Evolutionary conservation across 1,140 invertebrate genomes (phyloP).

Genomic region (Leguminivora glycinivorella): DNA sequence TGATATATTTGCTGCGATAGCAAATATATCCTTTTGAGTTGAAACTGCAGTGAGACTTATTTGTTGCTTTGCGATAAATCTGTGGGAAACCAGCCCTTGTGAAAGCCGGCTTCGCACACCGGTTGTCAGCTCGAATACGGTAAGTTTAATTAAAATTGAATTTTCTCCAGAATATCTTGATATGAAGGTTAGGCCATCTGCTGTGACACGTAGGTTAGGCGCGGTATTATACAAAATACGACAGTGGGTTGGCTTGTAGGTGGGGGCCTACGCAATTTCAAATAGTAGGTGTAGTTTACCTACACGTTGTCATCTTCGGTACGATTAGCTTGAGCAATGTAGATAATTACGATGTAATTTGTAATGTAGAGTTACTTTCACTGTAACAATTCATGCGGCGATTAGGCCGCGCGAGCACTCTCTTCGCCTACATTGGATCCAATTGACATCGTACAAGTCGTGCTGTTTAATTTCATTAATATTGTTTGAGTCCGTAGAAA

Average conservation of each 20-base stretch:
- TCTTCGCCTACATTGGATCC: background rate
- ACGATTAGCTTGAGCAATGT: conserved; percentile 43
- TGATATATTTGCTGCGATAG: background rate
- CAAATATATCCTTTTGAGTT: conserved; percentile 25
- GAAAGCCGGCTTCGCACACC: conserved; percentile 48
- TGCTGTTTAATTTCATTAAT: conserved; percentile 6
- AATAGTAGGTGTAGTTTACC: conserved; percentile 67
- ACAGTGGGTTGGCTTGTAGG: conserved; percentile 65
- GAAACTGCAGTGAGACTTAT: conserved; percentile 34
- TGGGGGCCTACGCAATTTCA: conserved; percentile 63
- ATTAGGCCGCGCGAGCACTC: background rate
- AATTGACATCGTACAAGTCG: conserved; percentile 4
- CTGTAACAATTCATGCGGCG: conserved; percentile 14
- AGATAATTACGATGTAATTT: conserved; percentile 40
- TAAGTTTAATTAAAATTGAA: conserved; percentile 51
- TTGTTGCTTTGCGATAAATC: conserved; percentile 35
- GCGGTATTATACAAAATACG: conserved; percentile 62
- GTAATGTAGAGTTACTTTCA: conserved; percentile 21
- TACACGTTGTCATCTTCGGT: conserved; percentile 54
- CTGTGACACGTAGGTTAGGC: conserved; percentile 65
- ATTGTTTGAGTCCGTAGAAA: background rate
- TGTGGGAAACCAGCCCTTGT: conserved; percentile 42
- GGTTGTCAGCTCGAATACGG: conserved; percentile 51
- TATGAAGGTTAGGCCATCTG: conserved; percentile 47
- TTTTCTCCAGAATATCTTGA: conserved; percentile 42